Conservation (phyloP, 2,797 vertebrate genomes). For the Anas flavirostris region DNA sequence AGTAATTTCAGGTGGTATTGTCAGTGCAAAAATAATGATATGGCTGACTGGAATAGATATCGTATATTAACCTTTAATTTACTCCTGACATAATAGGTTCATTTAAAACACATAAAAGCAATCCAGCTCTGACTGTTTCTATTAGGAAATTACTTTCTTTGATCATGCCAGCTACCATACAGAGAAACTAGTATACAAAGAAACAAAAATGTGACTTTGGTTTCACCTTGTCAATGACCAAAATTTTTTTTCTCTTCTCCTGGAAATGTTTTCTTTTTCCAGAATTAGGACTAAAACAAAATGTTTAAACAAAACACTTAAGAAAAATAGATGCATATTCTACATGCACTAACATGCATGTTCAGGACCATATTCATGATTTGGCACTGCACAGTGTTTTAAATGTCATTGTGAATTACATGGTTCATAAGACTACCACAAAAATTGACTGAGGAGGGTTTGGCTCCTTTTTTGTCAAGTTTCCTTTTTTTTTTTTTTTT, state of each 20-base stretch:
- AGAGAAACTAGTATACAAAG: not conserved
- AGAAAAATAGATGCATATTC: not conserved
- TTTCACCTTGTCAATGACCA: not conserved
- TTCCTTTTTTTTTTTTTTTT: slow-evolving; percentile 15
- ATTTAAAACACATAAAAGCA: not conserved
- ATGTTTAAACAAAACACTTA: not conserved
- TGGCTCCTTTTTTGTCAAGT: not conserved
- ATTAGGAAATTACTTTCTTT: not conserved
- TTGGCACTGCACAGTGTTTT: not conserved
- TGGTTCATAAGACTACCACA: not conserved
- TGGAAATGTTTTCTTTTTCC: not conserved
- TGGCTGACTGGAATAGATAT: slow-evolving; percentile 10
- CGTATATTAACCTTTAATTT: slow-evolving; percentile 2
- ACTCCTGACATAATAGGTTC: not conserved
- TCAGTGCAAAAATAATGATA: not conserved
- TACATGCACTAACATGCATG: not conserved
- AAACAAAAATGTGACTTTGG: not conserved
- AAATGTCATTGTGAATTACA: slow-evolving; percentile 19
- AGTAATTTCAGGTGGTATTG: slow-evolving; percentile 19
- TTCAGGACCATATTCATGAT: not conserved
- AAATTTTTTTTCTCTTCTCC: not conserved
- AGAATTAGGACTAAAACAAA: not conserved
- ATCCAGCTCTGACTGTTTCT: not conserved
- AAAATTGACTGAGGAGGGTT: not conserved
- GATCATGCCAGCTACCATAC: not conserved